Base-by-base conservation (phyloP, 2,888 invertebrate genomes). In the Drepanosiphum platanoidis region DNA sequence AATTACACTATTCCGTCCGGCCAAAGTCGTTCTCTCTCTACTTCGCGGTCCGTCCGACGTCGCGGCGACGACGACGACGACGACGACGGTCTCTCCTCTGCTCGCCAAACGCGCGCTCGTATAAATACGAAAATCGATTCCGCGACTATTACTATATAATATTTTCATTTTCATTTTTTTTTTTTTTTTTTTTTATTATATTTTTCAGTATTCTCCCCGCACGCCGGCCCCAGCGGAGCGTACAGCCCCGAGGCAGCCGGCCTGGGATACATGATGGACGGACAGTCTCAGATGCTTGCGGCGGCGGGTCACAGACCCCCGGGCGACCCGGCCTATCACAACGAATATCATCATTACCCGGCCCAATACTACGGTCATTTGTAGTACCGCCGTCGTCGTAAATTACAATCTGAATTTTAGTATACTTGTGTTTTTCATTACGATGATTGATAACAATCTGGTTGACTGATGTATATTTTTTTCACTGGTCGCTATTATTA, bases 251-350 rank as follows among this genome's bases (percentile, higher is more conserved):
- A 98, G 91, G 96, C 96, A 89, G 94, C 95, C 90, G 81, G 81
- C 30, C 96, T 96, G 94, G 96, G 97, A 91, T 97, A 97, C 91
- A 97, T 97, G 95, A 97, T 97, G 96, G 97, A 98, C 92, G 96
- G 96, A 89, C 96, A 96, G 92, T 93, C 93, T 89, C 96, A 96
- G 92, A 97, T 97, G 96, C 96, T 96, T 95, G 86, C 87, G 8
- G 87, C 87, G 58, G 81, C 81, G 30, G 81, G 81, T 61, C 96
- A 96, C 92, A 94, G 96, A 92, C 95, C 96, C 90, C 96, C 96
- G 88, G 95, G 95, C 89, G 96, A 96, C 92, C 95, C 96, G 87
- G 94, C 95, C 92, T 96, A 96, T 93, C 96, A 96, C 92, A 96
- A 96, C 92, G 96, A 96, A 90, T 96, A 96, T 92, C 81, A 82